Percentiles rank a stretch among this genome's conserved stretches.
Conservation (phyloP, 2,888 invertebrate species). For the Diaprepes abbreviatus region DNA sequence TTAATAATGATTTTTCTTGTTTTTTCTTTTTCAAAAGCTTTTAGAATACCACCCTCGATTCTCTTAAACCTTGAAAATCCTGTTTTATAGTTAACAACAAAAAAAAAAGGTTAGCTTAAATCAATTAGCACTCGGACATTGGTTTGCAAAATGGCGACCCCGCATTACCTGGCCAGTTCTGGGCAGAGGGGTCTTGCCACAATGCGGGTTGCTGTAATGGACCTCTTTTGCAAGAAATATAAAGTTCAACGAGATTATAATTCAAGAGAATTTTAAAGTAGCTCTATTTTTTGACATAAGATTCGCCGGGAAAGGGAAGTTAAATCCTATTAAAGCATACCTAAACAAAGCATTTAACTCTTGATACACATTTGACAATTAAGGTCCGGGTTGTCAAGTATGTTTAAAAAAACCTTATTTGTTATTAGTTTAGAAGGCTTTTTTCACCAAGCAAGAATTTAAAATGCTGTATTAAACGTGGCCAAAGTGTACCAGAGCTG, state of each 20-base stretch:
- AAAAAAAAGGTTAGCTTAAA: conserved; percentile 21
- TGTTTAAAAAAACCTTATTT: too few species aligned
- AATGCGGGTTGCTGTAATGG: conserved; percentile 15
- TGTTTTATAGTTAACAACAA: conserved; percentile 12
- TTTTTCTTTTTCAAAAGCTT: background rate
- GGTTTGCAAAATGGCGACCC: conserved; percentile 30
- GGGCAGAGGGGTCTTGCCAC: conserved; percentile 3
- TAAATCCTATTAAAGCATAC: too few species aligned
- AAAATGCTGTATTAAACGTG: too few species aligned
- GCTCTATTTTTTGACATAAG: too few species aligned
- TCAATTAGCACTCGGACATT: conserved; percentile 26
- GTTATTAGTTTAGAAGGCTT: too few species aligned
- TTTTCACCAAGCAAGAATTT: too few species aligned
- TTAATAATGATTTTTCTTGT: too few species aligned
- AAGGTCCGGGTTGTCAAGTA: too few species aligned
- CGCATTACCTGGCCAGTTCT: conserved; percentile 11
- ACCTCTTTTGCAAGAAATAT: conserved; percentile 22
- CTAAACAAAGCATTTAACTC: too few species aligned
- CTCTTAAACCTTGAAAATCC: conserved; percentile 7
- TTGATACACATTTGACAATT: too few species aligned
- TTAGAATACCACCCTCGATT: background rate
- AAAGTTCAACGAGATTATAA: conserved; percentile 3
- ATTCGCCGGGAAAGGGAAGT: too few species aligned
- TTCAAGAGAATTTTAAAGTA: background rate
- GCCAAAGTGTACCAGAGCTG: too few species aligned